Percentiles rank a stretch among this genome's conserved stretches.
Evolutionary conservation across 2,113 vertebrate species (phyloP).

Genomic region (Burhinus oedicnemus): DNA sequence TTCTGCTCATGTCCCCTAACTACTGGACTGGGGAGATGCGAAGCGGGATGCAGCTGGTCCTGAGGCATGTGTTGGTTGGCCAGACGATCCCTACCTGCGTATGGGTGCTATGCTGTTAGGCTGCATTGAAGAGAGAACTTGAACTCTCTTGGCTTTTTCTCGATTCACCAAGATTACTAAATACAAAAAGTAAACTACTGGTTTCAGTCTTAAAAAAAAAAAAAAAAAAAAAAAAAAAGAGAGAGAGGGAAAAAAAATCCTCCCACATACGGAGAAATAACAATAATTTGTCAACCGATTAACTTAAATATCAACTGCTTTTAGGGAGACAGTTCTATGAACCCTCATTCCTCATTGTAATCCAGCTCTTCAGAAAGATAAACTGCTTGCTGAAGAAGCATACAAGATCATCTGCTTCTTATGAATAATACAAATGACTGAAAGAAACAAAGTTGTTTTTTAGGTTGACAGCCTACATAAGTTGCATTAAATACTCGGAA

Average conservation of each 20-base stretch:
- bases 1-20: not conserved
- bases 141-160: not conserved
- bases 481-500: not conserved
- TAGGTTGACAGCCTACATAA: not conserved
- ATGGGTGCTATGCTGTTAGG: not conserved
- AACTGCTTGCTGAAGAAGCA: slow-evolving; percentile 16
- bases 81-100: too few species aligned
- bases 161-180: not conserved
- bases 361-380: not conserved
- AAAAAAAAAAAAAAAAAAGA: not conserved
- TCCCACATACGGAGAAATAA: not conserved
- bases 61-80: fast-evolving
- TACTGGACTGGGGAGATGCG: fast-evolving
- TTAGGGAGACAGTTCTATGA: not conserved
- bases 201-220: not conserved
- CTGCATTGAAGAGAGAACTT: not conserved
- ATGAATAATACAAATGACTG: not conserved
- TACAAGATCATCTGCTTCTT: not conserved
- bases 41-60: not conserved
- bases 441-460: not conserved
- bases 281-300: not conserved
- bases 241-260: not conserved
- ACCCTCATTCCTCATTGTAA: not conserved
- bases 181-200: not conserved
- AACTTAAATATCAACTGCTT: not conserved